Evolutionary conservation across 1,140 invertebrate genomes (phyloP), one percentile per base, ranked within the genome.

Genomic region (Paraescarpia echinospica): DNA sequence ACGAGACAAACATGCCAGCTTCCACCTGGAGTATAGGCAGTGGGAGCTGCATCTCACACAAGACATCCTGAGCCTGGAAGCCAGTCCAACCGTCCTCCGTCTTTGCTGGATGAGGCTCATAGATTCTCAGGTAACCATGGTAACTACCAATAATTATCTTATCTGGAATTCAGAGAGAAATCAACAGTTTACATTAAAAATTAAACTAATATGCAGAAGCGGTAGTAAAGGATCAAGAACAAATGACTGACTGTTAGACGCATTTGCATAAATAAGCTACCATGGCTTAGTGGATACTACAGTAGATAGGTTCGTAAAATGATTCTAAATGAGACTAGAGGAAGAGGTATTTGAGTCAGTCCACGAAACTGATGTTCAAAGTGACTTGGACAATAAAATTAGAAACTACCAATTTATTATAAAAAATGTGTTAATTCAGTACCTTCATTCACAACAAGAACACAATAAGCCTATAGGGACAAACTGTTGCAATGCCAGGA

Each of bases 1-100:
- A 98, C 97, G 97, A 98, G 22, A 97, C 97, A 93, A 98, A 97
- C 96, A 96, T 97, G 41, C 98, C 98, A 93, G 96, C 96, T 93
- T 97, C 97, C 59, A 98, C 93, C 95, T 98, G 97, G 33, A 98
- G 95, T 92, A 98, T 97, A 6, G 98, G 97, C 48, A 96, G 95
- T 34, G 96, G 95, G 34, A 98, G 95, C 92, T 97, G 96, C 35
- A 96, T 96, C 96, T 98, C 98, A 92, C 98, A 96, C 34, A 98
- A 95, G 34, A 98, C 95, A 96, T 98, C 97, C 35, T 97, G 97
- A 0, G 97, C 96, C 94, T 96, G 97, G 94, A 97, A 98, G 6
- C 96, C 96, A 89, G 95, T 93, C 97, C 95, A 94, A 34, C 95
- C 93, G 91, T 94, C 91, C 31, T 94, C 94, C 48, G 93, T 94